Base-by-base conservation (phyloP, 2,797 vertebrate genomes). In the Poecilia gillii region DNA sequence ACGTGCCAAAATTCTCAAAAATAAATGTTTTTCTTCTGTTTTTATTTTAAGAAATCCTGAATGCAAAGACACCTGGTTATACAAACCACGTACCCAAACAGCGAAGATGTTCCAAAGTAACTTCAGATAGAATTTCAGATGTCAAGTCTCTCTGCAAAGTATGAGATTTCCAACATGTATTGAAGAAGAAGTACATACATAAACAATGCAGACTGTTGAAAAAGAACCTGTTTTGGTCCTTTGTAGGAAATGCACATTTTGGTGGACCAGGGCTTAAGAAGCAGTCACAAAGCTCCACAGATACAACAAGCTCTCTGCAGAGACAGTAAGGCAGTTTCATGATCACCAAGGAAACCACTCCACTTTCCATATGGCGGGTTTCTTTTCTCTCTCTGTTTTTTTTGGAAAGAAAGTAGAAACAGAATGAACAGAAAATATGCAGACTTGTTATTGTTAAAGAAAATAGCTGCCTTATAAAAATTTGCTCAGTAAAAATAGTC, bases 121-220 rank as follows among this genome's bases (percentile, higher is more conserved):
- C 79, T 83, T 90, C 86, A 86, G 82, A 86, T 80, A 92, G 83
- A 88, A 94, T 95, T 96, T 95, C 89, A 94, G 94, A 94, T 96
- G 96, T 96, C 92, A 94, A 93, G 93, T 94, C 94, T 96, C 93
- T 95, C 91, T 93, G 95, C 86, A 93, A 92, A 88, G 79, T 83
- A 92, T 16, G 83, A 91, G 88, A 96, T 91, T 95, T 90, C 87
- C 92, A 95, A 95, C 93, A 90, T 87, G 92, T 90, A 80, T 86
- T 76, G 89, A 90, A 68, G 88, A 93, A 89, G 86, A 85, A 89
- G 89, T 95, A 97, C 94, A 97, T 92, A 97, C 93, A 96, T 91
- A 95, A 93, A 96, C 93, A 92, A 96, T 95, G 97, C 94, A 96
- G 96, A 95, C 96, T 95, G 95, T 96, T 96, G 96, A 96, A 96